Evolutionary conservation across 1,140 invertebrate genomes (phyloP), one percentile per base, ranked within the genome.

Genomic region (Luehdorfia chinensis): DNA sequence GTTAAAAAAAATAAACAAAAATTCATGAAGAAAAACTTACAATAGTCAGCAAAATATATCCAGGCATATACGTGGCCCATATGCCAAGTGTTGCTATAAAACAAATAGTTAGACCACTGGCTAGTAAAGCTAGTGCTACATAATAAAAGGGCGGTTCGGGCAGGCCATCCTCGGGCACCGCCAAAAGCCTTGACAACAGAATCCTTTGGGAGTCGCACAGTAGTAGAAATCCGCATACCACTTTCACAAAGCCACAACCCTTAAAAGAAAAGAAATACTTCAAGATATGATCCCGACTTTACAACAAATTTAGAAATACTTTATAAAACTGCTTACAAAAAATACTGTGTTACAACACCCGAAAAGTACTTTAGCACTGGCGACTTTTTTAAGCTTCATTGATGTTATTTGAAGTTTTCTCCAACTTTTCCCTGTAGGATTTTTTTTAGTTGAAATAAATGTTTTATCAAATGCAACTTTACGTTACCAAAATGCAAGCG

Each of bases 131-230:
- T 8, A 94, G 85, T 0, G 93, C 89, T 0, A 93, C 80, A 59
- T 94, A 94, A 68, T 94, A 93, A 47, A 94, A 91, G 5, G 94
- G 81, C 0, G 94, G 93, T 49, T 94, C 91, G 25, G 75, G 88
- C 59, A 89, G 75, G 36, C 83, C 83, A 50, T 68, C 89, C 14
- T 87, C 90, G 28, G 90, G 88, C 2, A 89, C 87, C 0, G 87
- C 84, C 19, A 93, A 73, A 6, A 94, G 77, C 28, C 92, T 88
- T 0, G 93, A 94, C 5, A 94, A 67, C 27, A 94, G 74, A 49
- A 94, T 88, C 32, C 92, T 84, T 47, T 91, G 89, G 12, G 87
- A 88, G 63, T 94, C 93, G 27, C 90, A 90, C 25, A 94, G 87
- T 1, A 95, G 74, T 31, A 94, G 80, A 50, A 92, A 92, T 5